Percentiles rank a stretch among this genome's conserved stretches.
phyloP scores from a whole-genome alignment of 2,113 vertebrate genomes.

The Muscicapa adusta region DNA sequence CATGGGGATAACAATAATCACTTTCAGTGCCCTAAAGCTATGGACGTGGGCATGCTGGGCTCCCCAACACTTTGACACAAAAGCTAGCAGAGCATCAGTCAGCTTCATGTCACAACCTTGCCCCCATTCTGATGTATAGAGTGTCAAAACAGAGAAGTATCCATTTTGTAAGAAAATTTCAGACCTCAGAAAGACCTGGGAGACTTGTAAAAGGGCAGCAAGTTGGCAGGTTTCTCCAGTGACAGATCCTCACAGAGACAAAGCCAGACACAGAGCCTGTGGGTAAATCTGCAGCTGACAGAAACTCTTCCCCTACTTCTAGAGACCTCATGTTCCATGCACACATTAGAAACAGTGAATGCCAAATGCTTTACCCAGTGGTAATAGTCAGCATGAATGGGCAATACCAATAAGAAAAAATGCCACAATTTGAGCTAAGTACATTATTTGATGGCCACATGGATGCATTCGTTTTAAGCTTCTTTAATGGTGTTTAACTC shows the following conservation, averaged over 20 bases:
- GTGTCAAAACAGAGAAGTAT: neutral
- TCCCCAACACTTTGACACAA: neutral
- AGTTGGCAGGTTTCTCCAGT: neutral
- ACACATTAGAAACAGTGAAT: neutral
- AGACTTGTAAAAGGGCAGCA: neutral
- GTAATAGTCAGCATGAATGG: neutral
- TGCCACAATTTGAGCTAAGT: neutral
- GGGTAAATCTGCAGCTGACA: neutral
- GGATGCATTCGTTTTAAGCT: neutral
- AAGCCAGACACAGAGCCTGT: neutral
- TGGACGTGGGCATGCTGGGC: accelerated
- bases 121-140: neutral
- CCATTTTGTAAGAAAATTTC: neutral
- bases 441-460: neutral
- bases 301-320: neutral
- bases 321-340: neutral
- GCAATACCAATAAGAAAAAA: neutral
- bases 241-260: neutral
- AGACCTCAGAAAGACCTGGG: neutral
- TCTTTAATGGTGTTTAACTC: neutral
- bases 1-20: neutral
- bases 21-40: neutral
- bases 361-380: neutral
- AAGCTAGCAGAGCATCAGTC: neutral
- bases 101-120: neutral